Percentiles rank a stretch among this genome's conserved stretches.
phyloP scores from a whole-genome alignment of 1,140 invertebrate genomes.

The Nomia melanderi region DNA sequence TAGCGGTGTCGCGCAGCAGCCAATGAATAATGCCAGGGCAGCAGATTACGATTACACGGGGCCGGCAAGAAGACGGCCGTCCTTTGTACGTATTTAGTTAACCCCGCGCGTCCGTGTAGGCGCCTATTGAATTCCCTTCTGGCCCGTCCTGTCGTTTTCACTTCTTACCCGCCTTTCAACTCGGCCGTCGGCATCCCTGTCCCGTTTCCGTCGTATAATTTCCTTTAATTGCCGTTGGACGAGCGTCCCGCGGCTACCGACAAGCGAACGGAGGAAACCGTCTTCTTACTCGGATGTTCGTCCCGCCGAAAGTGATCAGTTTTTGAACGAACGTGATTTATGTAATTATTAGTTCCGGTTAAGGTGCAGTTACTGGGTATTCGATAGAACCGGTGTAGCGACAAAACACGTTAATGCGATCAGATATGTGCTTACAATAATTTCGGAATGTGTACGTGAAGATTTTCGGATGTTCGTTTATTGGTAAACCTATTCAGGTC shows the following conservation, averaged over 20 bases:
- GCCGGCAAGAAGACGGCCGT: neutral
- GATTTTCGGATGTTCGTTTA: too few species aligned
- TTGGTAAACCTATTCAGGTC: too few species aligned
- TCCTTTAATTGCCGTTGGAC: conserved; percentile 44
- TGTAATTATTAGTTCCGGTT: too few species aligned
- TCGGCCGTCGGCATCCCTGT: neutral
- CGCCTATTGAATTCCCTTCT: conserved; percentile 18
- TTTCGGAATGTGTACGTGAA: too few species aligned
- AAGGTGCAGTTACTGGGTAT: too few species aligned
- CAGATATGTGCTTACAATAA: too few species aligned
- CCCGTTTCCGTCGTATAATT: conserved; percentile 30
- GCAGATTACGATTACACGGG: conserved; percentile 1
- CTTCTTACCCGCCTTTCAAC: conserved; percentile 23
- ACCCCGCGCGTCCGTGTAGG: neutral
- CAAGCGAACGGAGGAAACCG: neutral
- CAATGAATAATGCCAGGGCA: neutral
- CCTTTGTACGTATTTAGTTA: conserved; percentile 15
- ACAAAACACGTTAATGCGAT: too few species aligned
- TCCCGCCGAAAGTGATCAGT: too few species aligned
- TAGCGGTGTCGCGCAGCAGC: neutral
- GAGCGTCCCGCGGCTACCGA: conserved; percentile 17
- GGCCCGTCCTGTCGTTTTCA: conserved; percentile 29
- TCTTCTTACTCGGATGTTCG: neutral
- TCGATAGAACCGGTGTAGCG: too few species aligned
- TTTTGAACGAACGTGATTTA: too few species aligned